Base-by-base conservation (phyloP, 2,888 invertebrate species). In the Acleris holmiana region DNA sequence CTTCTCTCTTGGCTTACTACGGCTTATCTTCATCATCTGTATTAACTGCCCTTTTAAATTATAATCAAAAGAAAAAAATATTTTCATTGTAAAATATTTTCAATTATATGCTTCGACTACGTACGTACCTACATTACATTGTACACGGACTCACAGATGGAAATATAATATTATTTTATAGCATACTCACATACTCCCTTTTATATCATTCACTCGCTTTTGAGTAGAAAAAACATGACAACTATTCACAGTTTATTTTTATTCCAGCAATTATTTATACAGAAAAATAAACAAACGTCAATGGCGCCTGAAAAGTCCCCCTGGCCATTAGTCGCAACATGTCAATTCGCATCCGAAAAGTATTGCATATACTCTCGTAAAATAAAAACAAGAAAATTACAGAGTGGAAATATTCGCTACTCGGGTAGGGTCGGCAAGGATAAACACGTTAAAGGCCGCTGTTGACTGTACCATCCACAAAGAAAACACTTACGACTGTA, bases 371-470 rank as follows among this genome's bases (percentile, higher is more conserved):
- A 54, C 47, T 18, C 50, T 40, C 56, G 64, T 66, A 66, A 61
- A 68, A 69, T 66, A 68, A 66, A 69, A 70, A 65, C 50, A 63
- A 60, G 60, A 60, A 60, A 67, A 70, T 70, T 67, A 70, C 67
- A 58, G 44, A 55, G 60, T 62, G 61, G 65, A 69, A 64, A 68
- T 67, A 70, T 69, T 68, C 66, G 61, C 49, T 25, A 44, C 44
- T 55, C 60, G 65, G 67, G 61, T 61, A 65, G 49, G 65, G 55
- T 58, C 60, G 61, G 67, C 59, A 71, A 68, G 68, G 69, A 68
- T 69, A 70, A 70, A 68, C 70, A 66, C 49, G 71, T 70, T 70
- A 70, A 70, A 70, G 70, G 71, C 69, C 65, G 51, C 67, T 67
- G 67, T 61, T 65, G 65, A 67, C 71, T 69, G 69, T 69, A 65